Percentiles rank a stretch among this genome's conserved stretches.
Evolutionary conservation across 1,140 invertebrate species (phyloP).

Genomic region (Drosophila bocqueti): DNA sequence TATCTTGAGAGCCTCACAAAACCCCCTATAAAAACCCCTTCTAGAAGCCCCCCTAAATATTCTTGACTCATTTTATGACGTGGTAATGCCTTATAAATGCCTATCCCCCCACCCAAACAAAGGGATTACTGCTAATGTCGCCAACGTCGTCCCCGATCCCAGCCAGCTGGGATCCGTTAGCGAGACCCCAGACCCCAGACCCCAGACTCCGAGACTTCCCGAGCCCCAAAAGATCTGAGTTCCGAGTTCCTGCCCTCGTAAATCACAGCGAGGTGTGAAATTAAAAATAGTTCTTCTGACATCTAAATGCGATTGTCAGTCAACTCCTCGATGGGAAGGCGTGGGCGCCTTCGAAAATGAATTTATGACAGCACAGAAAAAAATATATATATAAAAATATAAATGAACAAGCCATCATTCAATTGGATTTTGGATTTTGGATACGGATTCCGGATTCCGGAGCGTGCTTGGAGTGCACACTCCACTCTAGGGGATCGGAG

Average conservation of each 20-base stretch:
- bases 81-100: slow-evolving; percentile 9
- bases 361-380: slow-evolving; percentile 46
- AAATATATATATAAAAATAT: slow-evolving; percentile 11
- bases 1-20: too few species aligned
- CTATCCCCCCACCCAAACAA: slow-evolving; percentile 11
- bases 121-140: slow-evolving; percentile 22
- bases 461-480: not conserved
- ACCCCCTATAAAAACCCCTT: not conserved
- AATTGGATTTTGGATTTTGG: slow-evolving; percentile 26
- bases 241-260: slow-evolving; percentile 30
- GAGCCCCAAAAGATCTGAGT: not conserved
- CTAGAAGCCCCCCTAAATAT: not conserved
- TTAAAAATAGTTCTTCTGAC: slow-evolving; percentile 58
- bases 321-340: slow-evolving; percentile 4
- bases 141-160: not conserved
- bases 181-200: not conserved
- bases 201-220: not conserved
- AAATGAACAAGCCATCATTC: slow-evolving; percentile 31
- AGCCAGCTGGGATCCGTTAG: slow-evolving; percentile 11
- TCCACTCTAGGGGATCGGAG: not conserved
- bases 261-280: slow-evolving; percentile 53
- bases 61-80: slow-evolving; percentile 4
- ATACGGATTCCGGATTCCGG: slow-evolving; percentile 19
- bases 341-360: slow-evolving; percentile 40
- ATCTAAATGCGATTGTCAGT: slow-evolving; percentile 50